Percentiles rank a stretch among this genome's conserved stretches.
Evolutionary conservation across 1,140 invertebrate genomes (phyloP).

Genomic region (Plodia interpunctella): DNA sequence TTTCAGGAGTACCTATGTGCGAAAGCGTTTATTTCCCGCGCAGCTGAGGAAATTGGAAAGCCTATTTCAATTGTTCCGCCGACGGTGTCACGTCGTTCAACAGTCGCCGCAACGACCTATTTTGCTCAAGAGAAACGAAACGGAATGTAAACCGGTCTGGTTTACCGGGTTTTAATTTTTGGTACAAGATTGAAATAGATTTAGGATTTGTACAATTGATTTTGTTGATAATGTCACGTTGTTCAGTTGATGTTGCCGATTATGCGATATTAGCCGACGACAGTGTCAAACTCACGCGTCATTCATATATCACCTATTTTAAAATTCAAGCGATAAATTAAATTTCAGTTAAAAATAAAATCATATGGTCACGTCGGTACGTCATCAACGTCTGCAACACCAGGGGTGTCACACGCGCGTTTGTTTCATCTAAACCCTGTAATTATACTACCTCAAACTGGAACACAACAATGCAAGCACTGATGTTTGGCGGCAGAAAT

Average conservation of each 20-base stretch:
- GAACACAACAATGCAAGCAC: no score
- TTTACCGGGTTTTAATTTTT: not conserved
- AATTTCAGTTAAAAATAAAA: no score
- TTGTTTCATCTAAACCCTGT: no score
- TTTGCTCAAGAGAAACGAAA: not conserved
- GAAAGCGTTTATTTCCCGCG: not conserved
- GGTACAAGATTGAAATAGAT: not conserved
- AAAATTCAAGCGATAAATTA: no score
- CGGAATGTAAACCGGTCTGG: not conserved
- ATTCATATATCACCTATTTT: no score
- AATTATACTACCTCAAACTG: no score
- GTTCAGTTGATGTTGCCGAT: not conserved
- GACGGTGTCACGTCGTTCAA: slow-evolving; percentile 2
- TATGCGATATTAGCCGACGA: no score
- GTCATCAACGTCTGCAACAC: no score
- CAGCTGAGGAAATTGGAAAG: slow-evolving; percentile 5
- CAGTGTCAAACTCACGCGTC: no score
- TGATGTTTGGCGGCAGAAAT: no score
- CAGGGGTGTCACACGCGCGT: no score
- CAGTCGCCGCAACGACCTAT: slow-evolving; percentile 1
- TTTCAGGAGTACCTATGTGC: not conserved
- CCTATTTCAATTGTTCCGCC: slow-evolving; percentile 4
- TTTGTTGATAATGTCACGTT: not conserved
- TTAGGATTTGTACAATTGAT: not conserved
- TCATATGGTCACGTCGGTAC: no score